phyloP scores from a whole-genome alignment of 2,888 invertebrate genomes.

The Meandrusa payeni region DNA sequence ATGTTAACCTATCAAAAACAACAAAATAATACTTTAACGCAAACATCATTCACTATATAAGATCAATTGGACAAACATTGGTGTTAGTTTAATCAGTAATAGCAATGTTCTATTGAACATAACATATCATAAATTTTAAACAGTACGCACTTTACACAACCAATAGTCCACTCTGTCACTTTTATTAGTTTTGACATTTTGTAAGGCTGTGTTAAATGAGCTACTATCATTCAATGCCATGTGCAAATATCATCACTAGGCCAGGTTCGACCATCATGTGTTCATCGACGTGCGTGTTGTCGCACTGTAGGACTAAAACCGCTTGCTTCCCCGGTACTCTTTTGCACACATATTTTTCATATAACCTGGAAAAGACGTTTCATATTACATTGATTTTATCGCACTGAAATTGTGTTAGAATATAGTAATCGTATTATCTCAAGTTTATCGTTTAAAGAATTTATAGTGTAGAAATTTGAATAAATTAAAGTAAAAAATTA shows the following conservation, averaged over 20 bases:
- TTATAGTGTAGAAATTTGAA: too few species aligned
- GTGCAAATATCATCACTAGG: slow-evolving; percentile 98
- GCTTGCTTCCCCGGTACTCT: slow-evolving; percentile 97
- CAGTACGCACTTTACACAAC: too few species aligned
- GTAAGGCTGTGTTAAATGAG: slow-evolving; percentile 25
- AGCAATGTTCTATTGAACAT: too few species aligned
- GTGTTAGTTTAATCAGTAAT: slow-evolving; percentile 1
- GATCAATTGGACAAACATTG: slow-evolving; percentile 29
- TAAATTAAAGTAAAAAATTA: too few species aligned
- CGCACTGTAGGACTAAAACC: slow-evolving; percentile 95
- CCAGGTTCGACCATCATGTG: slow-evolving; percentile 98
- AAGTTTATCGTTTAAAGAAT: too few species aligned
- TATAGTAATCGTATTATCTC: too few species aligned
- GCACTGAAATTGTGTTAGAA: too few species aligned
- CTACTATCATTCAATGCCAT: slow-evolving; percentile 89
- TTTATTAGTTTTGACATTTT: too few species aligned
- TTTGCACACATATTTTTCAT: slow-evolving; percentile 96
- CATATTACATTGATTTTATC: too few species aligned
- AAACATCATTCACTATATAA: slow-evolving; percentile 27
- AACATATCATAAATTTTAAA: too few species aligned
- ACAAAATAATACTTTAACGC: slow-evolving; percentile 33
- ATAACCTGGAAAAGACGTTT: slow-evolving; percentile 74
- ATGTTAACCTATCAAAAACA: slow-evolving; percentile 33
- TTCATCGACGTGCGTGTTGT: slow-evolving; percentile 96
- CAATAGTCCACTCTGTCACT: too few species aligned